Evolutionary conservation across 1,140 invertebrate genomes (phyloP).

Genomic region (Triops longicaudatus): DNA sequence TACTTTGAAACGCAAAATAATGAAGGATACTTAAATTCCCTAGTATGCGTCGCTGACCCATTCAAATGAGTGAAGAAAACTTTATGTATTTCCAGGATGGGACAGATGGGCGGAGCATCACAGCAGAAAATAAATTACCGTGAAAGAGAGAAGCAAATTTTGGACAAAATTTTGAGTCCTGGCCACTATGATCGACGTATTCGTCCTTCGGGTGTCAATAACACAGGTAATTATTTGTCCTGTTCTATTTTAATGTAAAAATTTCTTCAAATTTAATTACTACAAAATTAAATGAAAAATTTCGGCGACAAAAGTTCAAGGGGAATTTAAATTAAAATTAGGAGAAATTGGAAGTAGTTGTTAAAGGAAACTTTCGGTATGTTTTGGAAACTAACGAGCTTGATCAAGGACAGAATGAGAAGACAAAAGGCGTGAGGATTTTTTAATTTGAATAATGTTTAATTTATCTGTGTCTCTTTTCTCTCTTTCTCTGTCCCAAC

Average conservation of each 20-base stretch:
- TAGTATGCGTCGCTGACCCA: no score
- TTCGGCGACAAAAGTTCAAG: neutral
- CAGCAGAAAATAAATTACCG: constrained; percentile 56
- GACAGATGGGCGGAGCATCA: constrained; percentile 21
- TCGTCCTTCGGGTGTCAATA: constrained; percentile 81
- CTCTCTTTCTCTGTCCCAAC: constrained; percentile 24
- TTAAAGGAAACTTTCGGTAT: neutral
- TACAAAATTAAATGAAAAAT: neutral
- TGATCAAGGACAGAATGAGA: no score
- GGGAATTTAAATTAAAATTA: no score
- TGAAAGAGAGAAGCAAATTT: constrained; percentile 86
- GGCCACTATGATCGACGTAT: constrained; percentile 86
- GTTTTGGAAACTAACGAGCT: neutral
- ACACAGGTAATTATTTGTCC: constrained; percentile 63
- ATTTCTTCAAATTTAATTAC: neutral
- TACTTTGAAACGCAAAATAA: no score
- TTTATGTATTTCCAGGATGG: neutral
- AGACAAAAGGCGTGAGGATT: no score
- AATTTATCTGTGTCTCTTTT: constrained; percentile 27
- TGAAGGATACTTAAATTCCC: no score
- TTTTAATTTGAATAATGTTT: neutral
- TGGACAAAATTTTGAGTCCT: constrained; percentile 83
- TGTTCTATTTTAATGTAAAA: neutral
- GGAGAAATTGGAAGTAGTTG: no score
- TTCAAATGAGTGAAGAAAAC: no score